Evolutionary conservation across 2,113 vertebrate genomes (phyloP).

Genomic region (Castor canadensis): DNA sequence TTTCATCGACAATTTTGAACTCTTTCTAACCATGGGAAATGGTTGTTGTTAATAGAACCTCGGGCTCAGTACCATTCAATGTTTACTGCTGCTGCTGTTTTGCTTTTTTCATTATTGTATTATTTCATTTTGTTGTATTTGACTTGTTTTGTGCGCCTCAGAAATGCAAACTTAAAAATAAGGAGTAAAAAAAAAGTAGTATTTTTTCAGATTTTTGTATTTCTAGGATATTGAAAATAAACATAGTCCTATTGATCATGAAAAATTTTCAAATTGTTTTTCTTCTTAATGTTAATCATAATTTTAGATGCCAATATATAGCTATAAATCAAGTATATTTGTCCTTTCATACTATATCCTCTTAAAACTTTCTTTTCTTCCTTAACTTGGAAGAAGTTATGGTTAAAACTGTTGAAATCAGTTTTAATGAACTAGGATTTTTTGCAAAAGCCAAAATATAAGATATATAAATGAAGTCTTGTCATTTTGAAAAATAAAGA

Average conservation of each 20-base stretch:
- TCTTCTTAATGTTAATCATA: background rate
- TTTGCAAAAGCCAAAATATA: background rate
- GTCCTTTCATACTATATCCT: background rate
- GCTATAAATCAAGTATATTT: background rate
- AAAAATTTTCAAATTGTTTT: conserved; percentile 8
- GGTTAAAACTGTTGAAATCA: background rate
- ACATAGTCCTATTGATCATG: background rate
- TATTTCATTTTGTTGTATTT: background rate
- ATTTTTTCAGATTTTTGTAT: background rate
- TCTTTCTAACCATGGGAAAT: background rate
- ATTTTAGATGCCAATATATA: background rate
- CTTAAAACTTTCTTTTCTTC: background rate
- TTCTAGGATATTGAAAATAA: background rate
- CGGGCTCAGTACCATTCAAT: background rate
- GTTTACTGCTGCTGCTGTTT: background rate
- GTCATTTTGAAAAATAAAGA: background rate
- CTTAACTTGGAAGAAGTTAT: conserved; percentile 15
- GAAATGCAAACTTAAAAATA: background rate
- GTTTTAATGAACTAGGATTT: background rate
- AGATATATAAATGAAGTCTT: background rate
- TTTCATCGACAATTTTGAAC: background rate
- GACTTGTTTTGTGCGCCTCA: background rate
- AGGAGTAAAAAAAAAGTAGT: background rate
- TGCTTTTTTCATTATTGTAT: background rate
- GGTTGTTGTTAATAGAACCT: background rate